Evolutionary conservation across 2,113 vertebrate genomes (phyloP).

Genomic region (Phycodurus eques): DNA sequence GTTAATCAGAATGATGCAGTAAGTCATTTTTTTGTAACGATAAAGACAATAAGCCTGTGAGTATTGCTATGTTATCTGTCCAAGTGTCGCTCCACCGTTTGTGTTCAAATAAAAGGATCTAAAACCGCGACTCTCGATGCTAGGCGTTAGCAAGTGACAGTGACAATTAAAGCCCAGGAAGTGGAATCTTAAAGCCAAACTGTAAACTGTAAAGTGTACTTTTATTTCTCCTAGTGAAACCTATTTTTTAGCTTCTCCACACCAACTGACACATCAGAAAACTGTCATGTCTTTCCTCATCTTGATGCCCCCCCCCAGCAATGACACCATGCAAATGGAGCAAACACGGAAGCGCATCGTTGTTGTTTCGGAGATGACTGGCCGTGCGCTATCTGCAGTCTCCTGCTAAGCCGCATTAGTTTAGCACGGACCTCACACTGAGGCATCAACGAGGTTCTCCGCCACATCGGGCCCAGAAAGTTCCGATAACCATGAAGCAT

Average conservation of each 20-base stretch:
- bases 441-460: constrained; percentile 32
- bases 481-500: constrained; percentile 49
- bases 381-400: not conserved
- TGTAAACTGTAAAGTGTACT: too few species aligned
- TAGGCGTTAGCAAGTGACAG: too few species aligned
- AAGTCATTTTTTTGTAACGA: too few species aligned
- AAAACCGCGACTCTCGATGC: too few species aligned
- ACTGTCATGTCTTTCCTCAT: not conserved
- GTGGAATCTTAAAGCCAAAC: not conserved
- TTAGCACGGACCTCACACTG: constrained; percentile 4
- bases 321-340: not conserved
- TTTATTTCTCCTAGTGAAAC: not conserved
- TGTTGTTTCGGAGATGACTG: not conserved
- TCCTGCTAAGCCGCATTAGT: constrained; percentile 2
- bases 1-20: too few species aligned
- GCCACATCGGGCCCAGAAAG: constrained; percentile 43
- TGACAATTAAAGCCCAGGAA: not conserved
- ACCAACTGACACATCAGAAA: not conserved
- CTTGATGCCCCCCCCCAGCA: not conserved
- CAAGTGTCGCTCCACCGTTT: too few species aligned
- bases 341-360: not conserved
- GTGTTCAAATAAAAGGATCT: too few species aligned
- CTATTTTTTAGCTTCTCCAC: not conserved
- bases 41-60: too few species aligned
- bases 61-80: too few species aligned